These are phyloP conservation scores for Epinephelus moara DNA, from an alignment of 2,113 vertebrate species.

Conservation along the genomic window DNA sequence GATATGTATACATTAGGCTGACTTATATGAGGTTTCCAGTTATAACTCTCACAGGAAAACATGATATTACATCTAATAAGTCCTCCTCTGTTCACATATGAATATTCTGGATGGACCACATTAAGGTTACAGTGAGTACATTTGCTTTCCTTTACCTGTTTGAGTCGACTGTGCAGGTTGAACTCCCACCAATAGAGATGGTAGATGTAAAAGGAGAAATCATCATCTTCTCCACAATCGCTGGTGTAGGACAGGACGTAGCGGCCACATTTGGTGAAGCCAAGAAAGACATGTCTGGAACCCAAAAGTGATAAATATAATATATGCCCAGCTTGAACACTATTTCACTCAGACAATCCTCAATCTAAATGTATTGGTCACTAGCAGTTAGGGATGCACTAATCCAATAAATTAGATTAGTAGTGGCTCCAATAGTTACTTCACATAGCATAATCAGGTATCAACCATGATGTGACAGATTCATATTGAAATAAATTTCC, in stretches of 20 bases:
- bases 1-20: not conserved
- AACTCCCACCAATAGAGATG: conserved; percentile 98
- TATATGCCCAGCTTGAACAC: not conserved
- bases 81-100: not conserved
- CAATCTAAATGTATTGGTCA: not conserved
- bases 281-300: conserved; percentile 94
- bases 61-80: too few relatives aligned
- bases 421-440: not conserved
- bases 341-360: not conserved
- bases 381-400: not conserved
- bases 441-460: not conserved
- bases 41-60: not conserved
- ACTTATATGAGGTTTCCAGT: not conserved
- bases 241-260: conserved; percentile 96
- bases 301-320: not conserved
- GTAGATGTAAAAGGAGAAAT: conserved; percentile 93
- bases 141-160: conserved; percentile 84
- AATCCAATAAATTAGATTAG: not conserved
- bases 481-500: not conserved
- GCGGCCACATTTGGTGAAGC: conserved; percentile 95
- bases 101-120: not conserved
- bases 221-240: conserved; percentile 91
- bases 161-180: conserved; percentile 93
- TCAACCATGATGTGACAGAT: not conserved
- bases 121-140: too few relatives aligned